Evolutionary conservation across 2,888 invertebrate genomes (phyloP).

Genomic region (Phaedon cochleariae): DNA sequence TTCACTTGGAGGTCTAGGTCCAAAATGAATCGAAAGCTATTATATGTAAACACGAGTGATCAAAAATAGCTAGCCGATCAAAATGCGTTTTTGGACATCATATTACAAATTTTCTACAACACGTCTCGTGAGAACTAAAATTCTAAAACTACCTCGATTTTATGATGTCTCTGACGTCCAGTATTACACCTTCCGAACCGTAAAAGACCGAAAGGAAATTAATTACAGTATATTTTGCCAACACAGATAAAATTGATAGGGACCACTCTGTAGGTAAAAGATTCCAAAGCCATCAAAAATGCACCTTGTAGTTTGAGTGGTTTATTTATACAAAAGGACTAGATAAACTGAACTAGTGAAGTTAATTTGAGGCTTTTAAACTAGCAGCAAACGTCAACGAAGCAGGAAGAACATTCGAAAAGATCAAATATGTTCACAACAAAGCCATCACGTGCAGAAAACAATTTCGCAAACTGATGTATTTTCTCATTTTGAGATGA

Average conservation of each 20-base stretch:
- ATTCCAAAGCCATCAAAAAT: conserved; percentile 14
- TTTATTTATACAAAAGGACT: conserved; percentile 44
- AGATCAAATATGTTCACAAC: too few species aligned
- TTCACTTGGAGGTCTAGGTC: too few species aligned
- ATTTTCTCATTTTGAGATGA: too few species aligned
- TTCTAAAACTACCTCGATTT: not conserved
- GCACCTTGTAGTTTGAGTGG: conserved; percentile 32
- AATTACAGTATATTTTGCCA: conserved; percentile 48
- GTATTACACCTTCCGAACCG: conserved; percentile 15
- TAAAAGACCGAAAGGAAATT: conserved; percentile 41
- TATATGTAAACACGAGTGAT: too few species aligned
- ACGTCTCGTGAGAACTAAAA: not conserved
- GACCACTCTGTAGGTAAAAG: conserved; percentile 31
- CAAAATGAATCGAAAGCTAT: too few species aligned
- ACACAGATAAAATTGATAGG: conserved; percentile 39
- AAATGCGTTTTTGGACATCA: too few species aligned
- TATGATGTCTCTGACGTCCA: not conserved
- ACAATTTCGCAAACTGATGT: too few species aligned
- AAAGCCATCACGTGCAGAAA: too few species aligned
- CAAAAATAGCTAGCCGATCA: too few species aligned
- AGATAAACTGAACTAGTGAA: conserved; percentile 55
- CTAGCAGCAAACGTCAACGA: conserved; percentile 56
- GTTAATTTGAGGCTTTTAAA: conserved; percentile 58
- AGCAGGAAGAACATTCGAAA: too few species aligned
- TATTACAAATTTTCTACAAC: too few species aligned